Evolutionary conservation across 2,888 invertebrate species (phyloP).

Genomic region (Dicranocentrus wangi): DNA sequence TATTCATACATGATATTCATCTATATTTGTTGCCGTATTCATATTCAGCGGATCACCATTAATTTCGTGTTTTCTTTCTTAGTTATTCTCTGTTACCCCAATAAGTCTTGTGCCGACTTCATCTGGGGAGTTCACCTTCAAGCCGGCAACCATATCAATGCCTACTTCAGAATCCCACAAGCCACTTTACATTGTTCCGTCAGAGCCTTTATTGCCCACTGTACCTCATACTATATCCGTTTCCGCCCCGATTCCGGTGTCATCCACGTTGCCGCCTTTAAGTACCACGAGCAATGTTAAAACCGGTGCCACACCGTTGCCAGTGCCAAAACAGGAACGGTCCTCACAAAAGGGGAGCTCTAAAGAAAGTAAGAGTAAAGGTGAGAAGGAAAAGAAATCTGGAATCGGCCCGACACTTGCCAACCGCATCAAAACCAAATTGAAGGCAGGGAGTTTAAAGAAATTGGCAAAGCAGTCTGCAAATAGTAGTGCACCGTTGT

Average conservation of each 20-base stretch:
- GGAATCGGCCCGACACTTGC: constrained; percentile 42
- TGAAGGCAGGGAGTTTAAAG: constrained; percentile 47
- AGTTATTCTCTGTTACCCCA: constrained; percentile 49
- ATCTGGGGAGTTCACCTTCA: constrained; percentile 53
- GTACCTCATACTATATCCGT: background rate
- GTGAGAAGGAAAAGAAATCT: constrained; percentile 23
- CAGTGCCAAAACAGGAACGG: background rate
- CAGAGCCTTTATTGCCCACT: constrained; percentile 40
- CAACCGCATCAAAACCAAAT: constrained; percentile 44
- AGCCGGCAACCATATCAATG: constrained; percentile 26
- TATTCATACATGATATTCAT: background rate
- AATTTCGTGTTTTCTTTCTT: too few species aligned
- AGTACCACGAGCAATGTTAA: background rate
- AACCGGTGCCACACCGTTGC: background rate
- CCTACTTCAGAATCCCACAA: constrained; percentile 41
- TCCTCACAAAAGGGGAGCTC: background rate
- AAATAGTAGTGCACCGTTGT: background rate
- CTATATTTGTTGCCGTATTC: background rate
- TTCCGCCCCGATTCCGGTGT: background rate
- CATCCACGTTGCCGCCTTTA: background rate
- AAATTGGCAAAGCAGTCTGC: constrained; percentile 6
- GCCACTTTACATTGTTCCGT: constrained; percentile 46
- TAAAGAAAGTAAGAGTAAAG: constrained; percentile 25
- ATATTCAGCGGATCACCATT: too few species aligned
- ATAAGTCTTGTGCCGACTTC: constrained; percentile 52